phyloP scores from a whole-genome alignment of 2,113 vertebrate species.

The Cnemophilus loriae region DNA sequence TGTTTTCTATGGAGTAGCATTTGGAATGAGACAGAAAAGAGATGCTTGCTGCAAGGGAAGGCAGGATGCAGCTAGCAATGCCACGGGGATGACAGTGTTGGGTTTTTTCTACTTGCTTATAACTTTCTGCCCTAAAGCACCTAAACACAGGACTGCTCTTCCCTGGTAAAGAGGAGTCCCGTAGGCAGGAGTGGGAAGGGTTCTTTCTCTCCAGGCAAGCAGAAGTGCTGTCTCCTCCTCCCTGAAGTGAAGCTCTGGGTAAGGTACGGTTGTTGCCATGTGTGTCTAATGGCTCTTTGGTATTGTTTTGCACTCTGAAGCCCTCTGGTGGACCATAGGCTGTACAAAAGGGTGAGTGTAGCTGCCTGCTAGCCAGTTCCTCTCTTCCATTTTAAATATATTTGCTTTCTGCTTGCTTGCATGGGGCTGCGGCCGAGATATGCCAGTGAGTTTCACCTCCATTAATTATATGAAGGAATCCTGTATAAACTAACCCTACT shows the following conservation, averaged over 20 bases:
- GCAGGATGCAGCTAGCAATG: neutral
- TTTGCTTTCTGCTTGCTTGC: conserved; percentile 97
- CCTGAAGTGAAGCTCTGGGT: conserved; percentile 57
- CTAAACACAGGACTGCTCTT: neutral
- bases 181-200: conserved; percentile 34
- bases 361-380: conserved; percentile 90
- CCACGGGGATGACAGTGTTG: neutral
- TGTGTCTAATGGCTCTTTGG: conserved; percentile 98
- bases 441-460: conserved; percentile 77
- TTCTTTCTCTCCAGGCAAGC: conserved; percentile 53
- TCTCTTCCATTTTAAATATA: conserved; percentile 77
- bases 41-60: neutral
- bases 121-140: neutral
- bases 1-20: neutral
- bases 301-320: conserved; percentile 99
- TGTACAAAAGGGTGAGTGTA: conserved; percentile 99
- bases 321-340: conserved; percentile 99
- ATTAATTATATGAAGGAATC: conserved; percentile 62
- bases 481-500: conserved; percentile 69
- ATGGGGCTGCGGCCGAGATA: conserved; percentile 86
- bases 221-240: conserved; percentile 37
- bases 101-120: neutral
- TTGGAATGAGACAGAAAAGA: neutral
- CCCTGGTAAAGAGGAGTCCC: neutral
- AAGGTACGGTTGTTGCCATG: conserved; percentile 64